Conservation (phyloP, 2,888 invertebrate genomes). For the Timandra comae region DNA sequence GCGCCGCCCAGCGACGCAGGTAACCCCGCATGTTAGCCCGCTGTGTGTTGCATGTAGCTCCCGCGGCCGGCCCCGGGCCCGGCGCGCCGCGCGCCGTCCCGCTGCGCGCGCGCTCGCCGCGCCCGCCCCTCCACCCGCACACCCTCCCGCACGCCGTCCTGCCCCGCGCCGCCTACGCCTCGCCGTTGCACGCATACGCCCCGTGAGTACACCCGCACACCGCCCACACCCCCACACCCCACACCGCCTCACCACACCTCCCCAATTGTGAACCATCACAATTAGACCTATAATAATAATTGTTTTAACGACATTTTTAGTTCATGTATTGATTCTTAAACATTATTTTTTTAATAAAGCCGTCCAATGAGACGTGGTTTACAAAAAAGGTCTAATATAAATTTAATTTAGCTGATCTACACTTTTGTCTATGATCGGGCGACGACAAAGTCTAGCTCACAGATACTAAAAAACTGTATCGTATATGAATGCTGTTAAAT, state of each 20-base stretch:
- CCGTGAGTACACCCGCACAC: conserved; percentile 82
- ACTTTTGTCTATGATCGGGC: too few species aligned
- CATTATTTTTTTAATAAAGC: too few species aligned
- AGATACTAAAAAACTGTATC: too few species aligned
- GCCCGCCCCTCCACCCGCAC: conserved; percentile 76
- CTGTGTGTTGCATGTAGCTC: conserved; percentile 78
- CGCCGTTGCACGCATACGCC: conserved; percentile 92
- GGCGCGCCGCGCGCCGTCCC: conserved; percentile 81
- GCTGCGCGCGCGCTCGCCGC: conserved; percentile 84
- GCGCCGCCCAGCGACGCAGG: conserved; percentile 86
- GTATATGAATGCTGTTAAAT: not conserved
- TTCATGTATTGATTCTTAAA: too few species aligned
- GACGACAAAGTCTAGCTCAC: too few species aligned
- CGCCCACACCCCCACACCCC: not conserved
- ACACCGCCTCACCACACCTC: too few species aligned
- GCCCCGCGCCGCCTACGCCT: conserved; percentile 82
- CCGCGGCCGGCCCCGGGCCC: conserved; percentile 81
- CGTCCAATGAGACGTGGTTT: too few species aligned
- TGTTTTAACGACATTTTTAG: too few species aligned
- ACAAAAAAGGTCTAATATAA: too few species aligned
- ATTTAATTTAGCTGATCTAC: too few species aligned
- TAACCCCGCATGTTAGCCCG: conserved; percentile 58
- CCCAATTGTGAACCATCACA: too few species aligned
- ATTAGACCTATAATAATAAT: too few species aligned
- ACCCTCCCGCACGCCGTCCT: conserved; percentile 84